Percentiles rank a stretch among this genome's conserved stretches.
Evolutionary conservation across 2,888 invertebrate genomes (phyloP).

Genomic region (Brenthis hecate): DNA sequence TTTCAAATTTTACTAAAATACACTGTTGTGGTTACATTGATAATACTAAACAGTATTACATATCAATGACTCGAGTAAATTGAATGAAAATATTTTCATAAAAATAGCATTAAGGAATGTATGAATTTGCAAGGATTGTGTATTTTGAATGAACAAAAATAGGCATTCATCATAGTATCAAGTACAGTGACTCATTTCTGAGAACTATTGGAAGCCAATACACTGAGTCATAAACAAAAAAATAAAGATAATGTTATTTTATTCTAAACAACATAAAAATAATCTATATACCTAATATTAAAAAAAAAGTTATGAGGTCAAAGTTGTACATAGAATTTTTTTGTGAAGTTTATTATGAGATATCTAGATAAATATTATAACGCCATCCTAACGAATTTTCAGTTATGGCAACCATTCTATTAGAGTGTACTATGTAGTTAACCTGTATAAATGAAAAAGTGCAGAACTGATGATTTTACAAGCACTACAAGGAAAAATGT

Average conservation of each 20-base stretch:
- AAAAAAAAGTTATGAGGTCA: too few species aligned
- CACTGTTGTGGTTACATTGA: too few species aligned
- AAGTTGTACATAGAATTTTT: too few species aligned
- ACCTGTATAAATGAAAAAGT: too few species aligned
- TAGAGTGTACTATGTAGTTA: too few species aligned
- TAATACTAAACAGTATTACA: neutral
- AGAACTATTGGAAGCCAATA: constrained; percentile 15
- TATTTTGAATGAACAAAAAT: constrained; percentile 12
- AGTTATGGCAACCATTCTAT: too few species aligned
- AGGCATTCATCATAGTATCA: constrained; percentile 16
- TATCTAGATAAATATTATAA: too few species aligned
- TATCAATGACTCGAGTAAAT: neutral
- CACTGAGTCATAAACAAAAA: constrained; percentile 18
- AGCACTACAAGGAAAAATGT: too few species aligned
- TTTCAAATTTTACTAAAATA: too few species aligned
- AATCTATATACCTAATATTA: neutral
- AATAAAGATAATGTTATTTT: neutral
- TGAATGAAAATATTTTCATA: neutral
- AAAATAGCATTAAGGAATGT: constrained; percentile 5
- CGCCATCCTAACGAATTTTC: too few species aligned
- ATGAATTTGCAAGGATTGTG: constrained; percentile 8
- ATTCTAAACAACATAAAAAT: constrained; percentile 1
- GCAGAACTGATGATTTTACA: too few species aligned
- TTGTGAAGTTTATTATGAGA: too few species aligned
- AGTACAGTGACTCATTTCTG: constrained; percentile 16